Evolutionary conservation across 2,113 vertebrate species (phyloP).

Genomic region (Catharus minimus): DNA sequence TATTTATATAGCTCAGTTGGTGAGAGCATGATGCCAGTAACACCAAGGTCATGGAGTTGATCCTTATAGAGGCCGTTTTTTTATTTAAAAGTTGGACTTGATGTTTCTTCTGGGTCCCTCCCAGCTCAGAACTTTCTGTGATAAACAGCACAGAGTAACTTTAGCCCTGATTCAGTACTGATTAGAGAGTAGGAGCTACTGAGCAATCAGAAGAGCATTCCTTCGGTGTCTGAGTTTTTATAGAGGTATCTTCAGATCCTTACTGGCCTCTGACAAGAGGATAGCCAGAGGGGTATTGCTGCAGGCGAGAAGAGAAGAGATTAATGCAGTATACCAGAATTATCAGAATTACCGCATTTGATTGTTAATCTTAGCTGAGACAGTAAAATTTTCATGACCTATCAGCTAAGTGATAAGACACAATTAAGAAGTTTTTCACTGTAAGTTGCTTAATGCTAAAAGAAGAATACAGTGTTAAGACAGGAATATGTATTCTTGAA

Average conservation of each 20-base stretch:
- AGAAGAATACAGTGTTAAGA: neutral
- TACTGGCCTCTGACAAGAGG: neutral
- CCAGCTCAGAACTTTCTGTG: neutral
- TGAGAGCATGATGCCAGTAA: neutral
- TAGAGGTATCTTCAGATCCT: neutral
- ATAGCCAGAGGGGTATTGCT: neutral
- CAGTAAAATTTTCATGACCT: neutral
- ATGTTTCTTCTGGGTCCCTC: neutral
- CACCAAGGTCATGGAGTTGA: neutral
- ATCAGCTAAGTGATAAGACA: neutral
- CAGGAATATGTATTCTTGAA: neutral
- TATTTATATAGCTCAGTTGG: neutral
- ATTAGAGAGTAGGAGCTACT: neutral
- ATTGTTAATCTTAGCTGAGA: neutral
- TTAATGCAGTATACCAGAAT: neutral
- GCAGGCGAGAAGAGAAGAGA: too few species aligned
- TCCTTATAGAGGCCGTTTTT: fast-evolving
- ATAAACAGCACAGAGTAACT: neutral
- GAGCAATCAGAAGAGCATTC: neutral
- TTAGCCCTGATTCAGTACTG: neutral
- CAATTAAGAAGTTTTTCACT: neutral
- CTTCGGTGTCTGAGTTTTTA: neutral
- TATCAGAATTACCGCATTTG: neutral
- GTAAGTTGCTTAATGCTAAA: neutral
- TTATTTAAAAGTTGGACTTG: neutral